Conservation (phyloP, 2,888 invertebrate genomes). For the Agonopterix arenella region DNA sequence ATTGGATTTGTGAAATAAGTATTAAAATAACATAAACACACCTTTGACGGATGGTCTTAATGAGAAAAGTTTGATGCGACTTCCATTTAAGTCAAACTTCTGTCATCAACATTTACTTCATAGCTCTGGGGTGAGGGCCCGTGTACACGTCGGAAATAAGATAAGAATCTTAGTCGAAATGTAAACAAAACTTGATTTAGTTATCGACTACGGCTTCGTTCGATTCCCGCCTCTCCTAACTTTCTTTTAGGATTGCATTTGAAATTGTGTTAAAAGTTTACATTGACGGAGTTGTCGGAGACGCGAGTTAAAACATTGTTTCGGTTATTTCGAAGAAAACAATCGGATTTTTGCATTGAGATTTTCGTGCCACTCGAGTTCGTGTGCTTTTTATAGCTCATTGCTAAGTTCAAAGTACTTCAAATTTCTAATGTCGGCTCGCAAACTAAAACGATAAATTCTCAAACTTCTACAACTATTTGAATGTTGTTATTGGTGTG, state of each 20-base stretch:
- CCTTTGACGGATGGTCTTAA: constrained; percentile 71
- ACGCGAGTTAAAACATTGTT: constrained; percentile 43
- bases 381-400: no score
- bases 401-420: neutral
- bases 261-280: constrained; percentile 61
- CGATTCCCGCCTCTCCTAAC: constrained; percentile 46
- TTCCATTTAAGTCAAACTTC: constrained; percentile 71
- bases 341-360: constrained; percentile 3
- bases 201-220: constrained; percentile 43
- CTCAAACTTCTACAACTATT: constrained; percentile 15
- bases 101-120: constrained; percentile 65
- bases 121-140: constrained; percentile 35
- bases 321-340: constrained; percentile 18
- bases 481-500: constrained; percentile 12
- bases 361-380: neutral
- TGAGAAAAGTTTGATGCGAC: constrained; percentile 74
- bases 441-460: constrained; percentile 20
- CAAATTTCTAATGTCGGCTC: neutral
- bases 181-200: constrained; percentile 61
- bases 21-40: constrained; percentile 72
- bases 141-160: constrained; percentile 34
- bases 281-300: constrained; percentile 40
- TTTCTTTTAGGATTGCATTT: constrained; percentile 50
- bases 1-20: constrained; percentile 51
- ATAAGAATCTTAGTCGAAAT: constrained; percentile 50